These are phyloP conservation scores for Coryphaenoides rupestris DNA, from an alignment of 2,113 vertebrate genomes.

Conservation along the genomic window DNA sequence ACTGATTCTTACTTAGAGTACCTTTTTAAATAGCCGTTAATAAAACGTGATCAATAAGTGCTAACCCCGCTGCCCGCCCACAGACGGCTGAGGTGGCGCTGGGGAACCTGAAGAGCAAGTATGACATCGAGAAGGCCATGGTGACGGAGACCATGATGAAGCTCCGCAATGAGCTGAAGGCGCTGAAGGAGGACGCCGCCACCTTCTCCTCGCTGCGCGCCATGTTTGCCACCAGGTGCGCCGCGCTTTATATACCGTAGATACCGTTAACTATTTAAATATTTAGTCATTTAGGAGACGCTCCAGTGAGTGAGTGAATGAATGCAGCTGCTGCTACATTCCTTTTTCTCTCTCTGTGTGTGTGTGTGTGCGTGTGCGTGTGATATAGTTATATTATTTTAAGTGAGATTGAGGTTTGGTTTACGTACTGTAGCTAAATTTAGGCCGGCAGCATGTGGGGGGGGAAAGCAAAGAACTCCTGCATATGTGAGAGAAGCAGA, in stretches of 20 bases:
- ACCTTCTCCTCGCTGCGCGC: conserved; percentile 96
- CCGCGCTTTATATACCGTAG: not conserved
- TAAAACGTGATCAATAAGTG: not conserved
- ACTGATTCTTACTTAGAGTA: too few species aligned
- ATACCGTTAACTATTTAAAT: too few species aligned
- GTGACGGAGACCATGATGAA: conserved; percentile 97
- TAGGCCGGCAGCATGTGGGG: not conserved
- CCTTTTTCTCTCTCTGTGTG: too few species aligned
- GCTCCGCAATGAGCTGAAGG: conserved; percentile 95
- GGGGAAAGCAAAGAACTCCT: not conserved
- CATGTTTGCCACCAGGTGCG: conserved; percentile 97
- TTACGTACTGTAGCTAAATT: not conserved
- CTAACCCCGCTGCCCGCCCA: conserved; percentile 12
- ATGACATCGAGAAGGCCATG: conserved; percentile 93
- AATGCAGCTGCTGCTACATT: too few species aligned
- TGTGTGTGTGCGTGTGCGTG: too few species aligned
- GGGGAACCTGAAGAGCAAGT: conserved; percentile 97
- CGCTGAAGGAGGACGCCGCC: conserved; percentile 95
- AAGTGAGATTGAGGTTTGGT: not conserved
- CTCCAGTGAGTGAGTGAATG: too few species aligned
- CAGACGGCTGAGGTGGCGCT: conserved; percentile 96
- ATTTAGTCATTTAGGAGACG: too few species aligned
- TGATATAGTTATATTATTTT: too few species aligned
- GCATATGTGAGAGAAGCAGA: conserved; percentile 23
- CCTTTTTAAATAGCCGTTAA: not conserved